These are phyloP conservation scores for Gymnothorax javanicus DNA, from an alignment of 2,797 vertebrate species.

Conservation along the genomic window DNA sequence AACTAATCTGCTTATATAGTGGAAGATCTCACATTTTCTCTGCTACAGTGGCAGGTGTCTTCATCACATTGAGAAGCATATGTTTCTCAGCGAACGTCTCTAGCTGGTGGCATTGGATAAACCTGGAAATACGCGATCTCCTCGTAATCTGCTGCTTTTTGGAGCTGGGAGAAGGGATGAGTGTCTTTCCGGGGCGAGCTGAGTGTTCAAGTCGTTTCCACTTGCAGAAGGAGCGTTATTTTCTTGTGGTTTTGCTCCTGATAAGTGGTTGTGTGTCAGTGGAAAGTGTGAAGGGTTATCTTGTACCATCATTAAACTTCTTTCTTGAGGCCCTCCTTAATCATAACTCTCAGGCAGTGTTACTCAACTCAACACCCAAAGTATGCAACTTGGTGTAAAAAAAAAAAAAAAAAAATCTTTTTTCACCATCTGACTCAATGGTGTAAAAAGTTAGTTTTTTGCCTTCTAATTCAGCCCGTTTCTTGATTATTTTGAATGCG, in stretches of 20 bases:
- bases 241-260: not conserved
- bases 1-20: not conserved
- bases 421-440: not conserved
- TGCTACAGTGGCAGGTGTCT: not conserved
- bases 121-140: not conserved
- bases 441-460: not conserved
- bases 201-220: not conserved
- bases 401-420: not conserved
- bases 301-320: constrained; percentile 11
- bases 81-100: not conserved
- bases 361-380: constrained; percentile 37
- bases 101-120: not conserved
- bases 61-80: not conserved
- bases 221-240: not conserved
- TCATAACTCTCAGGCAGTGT: constrained; percentile 36
- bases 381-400: not conserved
- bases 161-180: not conserved
- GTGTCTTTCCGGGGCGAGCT: not conserved
- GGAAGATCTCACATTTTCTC: not conserved
- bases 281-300: not conserved
- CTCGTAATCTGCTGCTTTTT: not conserved
- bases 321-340: constrained; percentile 9
- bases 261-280: not conserved
- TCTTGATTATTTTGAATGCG: not conserved
- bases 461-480: not conserved